These are phyloP conservation scores for Drosophila arawakana DNA, from an alignment of 1,140 invertebrate species.

Conservation along the genomic window DNA sequence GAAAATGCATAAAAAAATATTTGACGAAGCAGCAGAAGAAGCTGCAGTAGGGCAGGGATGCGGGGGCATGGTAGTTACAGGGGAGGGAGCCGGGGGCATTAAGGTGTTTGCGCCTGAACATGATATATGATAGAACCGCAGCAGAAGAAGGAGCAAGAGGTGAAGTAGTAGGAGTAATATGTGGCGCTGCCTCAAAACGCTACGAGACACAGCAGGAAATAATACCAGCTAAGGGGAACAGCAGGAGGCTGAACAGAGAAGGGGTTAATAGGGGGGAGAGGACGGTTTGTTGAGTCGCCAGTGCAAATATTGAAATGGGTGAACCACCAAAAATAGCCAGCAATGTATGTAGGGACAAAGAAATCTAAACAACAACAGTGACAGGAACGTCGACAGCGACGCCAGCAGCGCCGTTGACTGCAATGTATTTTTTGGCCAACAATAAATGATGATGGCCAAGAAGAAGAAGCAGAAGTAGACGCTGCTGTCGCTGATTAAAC, in stretches of 20 bases:
- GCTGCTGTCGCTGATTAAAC: slow-evolving; percentile 52
- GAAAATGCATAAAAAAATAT: slow-evolving; percentile 74
- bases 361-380: slow-evolving; percentile 78
- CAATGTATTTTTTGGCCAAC: slow-evolving; percentile 60
- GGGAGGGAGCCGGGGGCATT: slow-evolving; percentile 19
- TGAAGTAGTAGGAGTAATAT: background rate
- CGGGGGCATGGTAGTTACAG: background rate
- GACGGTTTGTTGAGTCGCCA: slow-evolving; percentile 27
- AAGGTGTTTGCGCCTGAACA: slow-evolving; percentile 69
- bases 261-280: background rate
- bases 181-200: background rate
- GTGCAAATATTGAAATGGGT: slow-evolving; percentile 78
- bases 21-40: background rate
- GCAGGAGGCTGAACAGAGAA: background rate
- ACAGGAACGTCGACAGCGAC: slow-evolving; percentile 23
- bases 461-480: slow-evolving; percentile 24
- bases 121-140: slow-evolving; percentile 78
- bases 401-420: background rate
- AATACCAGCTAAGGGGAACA: slow-evolving; percentile 60
- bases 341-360: slow-evolving; percentile 63
- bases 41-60: background rate
- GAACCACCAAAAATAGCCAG: slow-evolving; percentile 53
- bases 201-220: slow-evolving; percentile 70
- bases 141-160: slow-evolving; percentile 11
- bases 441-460: slow-evolving; percentile 71